phyloP scores from a whole-genome alignment of 2,888 invertebrate species.

The Opisthograptis luteolata region DNA sequence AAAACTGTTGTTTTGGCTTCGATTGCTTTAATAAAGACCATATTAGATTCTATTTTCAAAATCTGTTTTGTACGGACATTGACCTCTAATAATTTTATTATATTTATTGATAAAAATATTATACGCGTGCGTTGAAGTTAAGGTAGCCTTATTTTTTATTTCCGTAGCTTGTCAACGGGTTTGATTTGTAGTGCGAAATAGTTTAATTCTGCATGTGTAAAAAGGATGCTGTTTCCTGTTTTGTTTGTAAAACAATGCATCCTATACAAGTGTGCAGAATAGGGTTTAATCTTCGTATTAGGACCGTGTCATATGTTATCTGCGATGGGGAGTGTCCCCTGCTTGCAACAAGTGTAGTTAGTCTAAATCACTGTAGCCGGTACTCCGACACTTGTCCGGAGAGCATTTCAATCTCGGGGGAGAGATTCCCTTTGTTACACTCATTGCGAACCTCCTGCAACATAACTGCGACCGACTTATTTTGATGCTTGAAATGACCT shows the following conservation, averaged over 20 bases:
- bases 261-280: slow-evolving; percentile 55
- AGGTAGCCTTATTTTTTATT: too few species aligned
- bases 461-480: slow-evolving; percentile 40
- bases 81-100: too few species aligned
- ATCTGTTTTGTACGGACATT: too few species aligned
- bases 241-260: slow-evolving; percentile 28
- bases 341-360: slow-evolving; percentile 75
- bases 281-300: slow-evolving; percentile 65
- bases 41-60: too few species aligned
- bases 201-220: too few species aligned
- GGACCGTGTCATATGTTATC: slow-evolving; percentile 68
- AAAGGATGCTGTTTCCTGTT: too few species aligned
- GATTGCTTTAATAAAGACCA: too few species aligned
- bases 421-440: slow-evolving; percentile 60
- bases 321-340: slow-evolving; percentile 46
- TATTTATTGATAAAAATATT: too few species aligned
- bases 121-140: too few species aligned
- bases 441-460: slow-evolving; percentile 41
- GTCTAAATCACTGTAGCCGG: slow-evolving; percentile 73
- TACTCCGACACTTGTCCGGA: slow-evolving; percentile 54
- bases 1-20: too few species aligned
- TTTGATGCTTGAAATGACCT: slow-evolving; percentile 56
- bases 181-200: too few species aligned
- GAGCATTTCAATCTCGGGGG: slow-evolving; percentile 70
- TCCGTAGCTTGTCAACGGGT: slow-evolving; percentile 49